Evolutionary conservation across 2,113 vertebrate genomes (phyloP), one percentile per base, ranked within the genome.

Genomic region (Butorides virescens): DNA sequence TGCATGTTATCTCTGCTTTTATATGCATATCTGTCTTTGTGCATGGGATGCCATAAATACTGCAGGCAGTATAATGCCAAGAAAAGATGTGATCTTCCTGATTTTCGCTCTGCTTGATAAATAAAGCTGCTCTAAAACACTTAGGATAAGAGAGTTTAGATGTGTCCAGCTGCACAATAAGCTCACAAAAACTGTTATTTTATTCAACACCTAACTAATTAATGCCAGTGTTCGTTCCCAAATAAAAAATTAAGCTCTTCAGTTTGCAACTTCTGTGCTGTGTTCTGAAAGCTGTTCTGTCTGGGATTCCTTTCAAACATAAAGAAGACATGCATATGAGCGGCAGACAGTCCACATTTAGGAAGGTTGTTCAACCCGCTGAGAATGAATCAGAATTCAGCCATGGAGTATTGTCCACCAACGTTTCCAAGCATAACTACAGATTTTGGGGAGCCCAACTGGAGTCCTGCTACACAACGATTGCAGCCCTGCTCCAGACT

Each of bases 191-290:
- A 13, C 22, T 89, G 67, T 37, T 92, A 59, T 81, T 92, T 86
- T 91, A 93, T 63, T 74, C 67, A 92, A 52, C 15, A 3, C 39
- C 61, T 88, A 91, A 94, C 37, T 94, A 95, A 96, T 61, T 92
- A 93, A 63, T 89, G 61, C 30, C 36, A 46, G 10, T 44, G n/a
- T 62, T 94, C 29, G 37, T 88, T 79, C 55, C 39, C 37, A 93
- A 90, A 77, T 71, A 71, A 95, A 96, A 93, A 96, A 71, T 42
- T 44, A 84, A 85, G 42, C 58, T 91, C 44, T 90, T 77, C 47
- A 79, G 46, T 80, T 79, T 92, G 27, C 27, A 72, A 32, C 21
- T 93, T 86, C 37, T 90, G 37, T 46, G 55, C 11, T 7, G 2
- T 36, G 27, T 42, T 86, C 75, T 68, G 77, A 92, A 93, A 95